Percentiles rank a stretch among this genome's conserved stretches.
These are phyloP conservation scores for Furcula furcula DNA, from an alignment of 2,888 invertebrate species.

Conservation along the genomic window DNA sequence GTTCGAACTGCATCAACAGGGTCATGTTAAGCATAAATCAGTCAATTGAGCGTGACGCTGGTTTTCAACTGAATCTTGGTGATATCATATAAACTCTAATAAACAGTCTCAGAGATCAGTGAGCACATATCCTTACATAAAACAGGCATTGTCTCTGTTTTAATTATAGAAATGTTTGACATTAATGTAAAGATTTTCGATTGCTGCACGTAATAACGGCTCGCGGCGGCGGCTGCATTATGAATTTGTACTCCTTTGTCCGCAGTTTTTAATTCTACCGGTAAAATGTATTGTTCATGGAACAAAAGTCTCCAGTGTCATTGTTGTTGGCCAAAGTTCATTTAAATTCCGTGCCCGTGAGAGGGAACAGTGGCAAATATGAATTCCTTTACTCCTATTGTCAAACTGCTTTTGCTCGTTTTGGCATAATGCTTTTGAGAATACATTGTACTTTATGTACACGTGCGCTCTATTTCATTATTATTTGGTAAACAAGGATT, in stretches of 20 bases:
- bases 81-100: too few species aligned
- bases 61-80: too few species aligned
- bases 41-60: too few species aligned
- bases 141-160: too few species aligned
- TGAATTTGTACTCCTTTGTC: slow-evolving; percentile 79
- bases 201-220: slow-evolving; percentile 42
- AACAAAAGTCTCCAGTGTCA: slow-evolving; percentile 78
- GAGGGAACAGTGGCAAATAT: slow-evolving; percentile 79
- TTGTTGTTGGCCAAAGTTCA: slow-evolving; percentile 80
- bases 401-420: slow-evolving; percentile 69
- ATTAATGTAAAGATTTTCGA: slow-evolving; percentile 2
- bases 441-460: slow-evolving; percentile 54
- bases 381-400: slow-evolving; percentile 77
- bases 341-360: slow-evolving; percentile 77
- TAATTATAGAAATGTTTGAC: background rate
- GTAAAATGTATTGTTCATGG: slow-evolving; percentile 78
- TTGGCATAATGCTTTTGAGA: slow-evolving; percentile 65
- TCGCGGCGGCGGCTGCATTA: slow-evolving; percentile 65
- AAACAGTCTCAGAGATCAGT: too few species aligned
- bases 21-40: too few species aligned
- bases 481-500: background rate
- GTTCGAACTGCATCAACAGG: too few species aligned
- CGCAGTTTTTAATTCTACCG: slow-evolving; percentile 78
- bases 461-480: slow-evolving; percentile 10
- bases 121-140: too few species aligned